A percentile compares a stretch with the other conserved stretches of the same genome.
phyloP scores from a whole-genome alignment of 2,888 invertebrate genomes.

The Chrysodeixis includens region DNA sequence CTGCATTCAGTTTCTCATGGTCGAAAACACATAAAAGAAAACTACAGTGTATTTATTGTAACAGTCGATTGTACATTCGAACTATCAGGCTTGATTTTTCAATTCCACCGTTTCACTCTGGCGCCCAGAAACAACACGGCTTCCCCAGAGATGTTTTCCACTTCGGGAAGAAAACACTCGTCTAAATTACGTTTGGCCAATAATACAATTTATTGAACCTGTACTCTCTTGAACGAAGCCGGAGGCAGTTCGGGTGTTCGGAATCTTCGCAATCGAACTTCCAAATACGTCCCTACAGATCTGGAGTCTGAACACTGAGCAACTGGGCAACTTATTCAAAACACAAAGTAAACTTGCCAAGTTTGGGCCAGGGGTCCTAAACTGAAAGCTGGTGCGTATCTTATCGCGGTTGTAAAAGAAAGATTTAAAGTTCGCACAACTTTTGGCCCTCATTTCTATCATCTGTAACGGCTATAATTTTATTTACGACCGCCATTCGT shows the following conservation, averaged over 20 bases:
- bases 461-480: conserved; percentile 54
- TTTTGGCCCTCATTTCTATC: conserved; percentile 48
- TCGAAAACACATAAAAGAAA: neutral
- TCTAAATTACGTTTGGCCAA: conserved; percentile 30
- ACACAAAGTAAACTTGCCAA: conserved; percentile 53
- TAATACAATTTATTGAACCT: conserved; percentile 29
- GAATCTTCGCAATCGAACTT: conserved; percentile 23
- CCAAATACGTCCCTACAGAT: conserved; percentile 32
- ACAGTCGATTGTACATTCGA: conserved; percentile 15
- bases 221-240: conserved; percentile 23
- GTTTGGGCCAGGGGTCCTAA: conserved; percentile 37
- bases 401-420: conserved; percentile 57
- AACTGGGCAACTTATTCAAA: conserved; percentile 55
- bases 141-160: conserved; percentile 15
- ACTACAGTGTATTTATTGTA: neutral
- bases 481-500: conserved; percentile 52
- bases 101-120: conserved; percentile 7
- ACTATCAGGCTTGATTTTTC: conserved; percentile 9
- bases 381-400: conserved; percentile 51
- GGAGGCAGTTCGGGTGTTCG: conserved; percentile 24
- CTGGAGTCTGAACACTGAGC: conserved; percentile 23
- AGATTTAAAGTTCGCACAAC: conserved; percentile 56
- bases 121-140: neutral
- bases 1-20: too few relatives aligned
- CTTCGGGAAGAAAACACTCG: conserved; percentile 27